Percentiles rank a stretch among this genome's conserved stretches.
Conservation (phyloP, 2,113 vertebrate species). For the Chaetorhynchus papuensis region DNA sequence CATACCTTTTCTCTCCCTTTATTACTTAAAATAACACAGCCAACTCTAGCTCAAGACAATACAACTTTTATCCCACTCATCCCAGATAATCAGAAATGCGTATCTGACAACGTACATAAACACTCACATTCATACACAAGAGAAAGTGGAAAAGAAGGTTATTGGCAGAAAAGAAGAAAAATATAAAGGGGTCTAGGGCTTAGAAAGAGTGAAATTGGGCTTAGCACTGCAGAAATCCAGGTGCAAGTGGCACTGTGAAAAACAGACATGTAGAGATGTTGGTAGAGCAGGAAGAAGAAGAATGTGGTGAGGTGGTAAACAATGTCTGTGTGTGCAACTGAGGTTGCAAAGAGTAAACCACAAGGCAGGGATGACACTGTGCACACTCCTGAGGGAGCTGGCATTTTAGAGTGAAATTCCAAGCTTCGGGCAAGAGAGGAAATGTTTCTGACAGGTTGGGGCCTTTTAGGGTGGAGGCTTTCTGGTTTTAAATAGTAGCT, state of each 20-base stretch:
- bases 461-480: constrained; percentile 40
- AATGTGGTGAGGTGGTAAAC: neutral
- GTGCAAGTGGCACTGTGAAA: neutral
- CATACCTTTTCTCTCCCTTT: neutral
- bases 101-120: neutral
- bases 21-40: neutral
- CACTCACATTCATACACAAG: neutral
- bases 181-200: neutral
- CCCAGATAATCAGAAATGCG: neutral
- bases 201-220: neutral
- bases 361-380: neutral
- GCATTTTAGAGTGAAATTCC: constrained; percentile 32
- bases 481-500: constrained; percentile 36
- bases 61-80: neutral
- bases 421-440: constrained; percentile 36
- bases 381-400: neutral
- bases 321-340: neutral
- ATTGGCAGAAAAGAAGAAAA: constrained; percentile 3
- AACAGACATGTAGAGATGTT: neutral
- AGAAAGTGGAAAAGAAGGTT: neutral
- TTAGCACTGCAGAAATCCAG: neutral
- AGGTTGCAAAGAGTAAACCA: neutral
- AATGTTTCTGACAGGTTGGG: constrained; percentile 52
- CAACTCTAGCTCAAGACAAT: neutral
- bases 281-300: neutral